phyloP scores from a whole-genome alignment of 2,888 invertebrate genomes.

The Synanthedon myopaeformis region DNA sequence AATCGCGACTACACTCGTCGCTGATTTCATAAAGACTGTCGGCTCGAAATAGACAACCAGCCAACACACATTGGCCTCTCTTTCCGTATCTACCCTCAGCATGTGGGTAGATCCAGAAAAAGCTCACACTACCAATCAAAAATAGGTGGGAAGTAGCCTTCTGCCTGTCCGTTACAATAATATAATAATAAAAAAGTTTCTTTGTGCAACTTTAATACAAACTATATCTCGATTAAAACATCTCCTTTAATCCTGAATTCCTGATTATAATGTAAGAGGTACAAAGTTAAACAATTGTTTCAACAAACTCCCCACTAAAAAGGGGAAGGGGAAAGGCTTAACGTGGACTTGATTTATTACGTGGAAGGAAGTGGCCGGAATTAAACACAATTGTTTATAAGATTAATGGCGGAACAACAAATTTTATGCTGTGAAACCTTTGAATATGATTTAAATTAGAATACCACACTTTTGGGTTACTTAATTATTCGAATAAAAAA shows the following conservation, averaged over 20 bases:
- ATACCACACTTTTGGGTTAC: not conserved
- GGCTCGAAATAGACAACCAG: no score
- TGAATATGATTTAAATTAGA: not conserved
- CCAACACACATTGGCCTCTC: no score
- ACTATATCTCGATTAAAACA: not conserved
- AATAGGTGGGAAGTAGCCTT: no score
- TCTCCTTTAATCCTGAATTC: not conserved
- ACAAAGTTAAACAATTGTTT: constrained; percentile 1
- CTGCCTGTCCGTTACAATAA: no score
- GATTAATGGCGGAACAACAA: constrained; percentile 1
- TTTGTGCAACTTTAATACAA: no score
- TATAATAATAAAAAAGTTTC: no score
- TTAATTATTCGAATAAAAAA: no score
- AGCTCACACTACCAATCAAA: no score
- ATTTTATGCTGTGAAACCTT: constrained; percentile 1
- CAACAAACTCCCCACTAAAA: not conserved
- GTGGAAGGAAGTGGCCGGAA: constrained; percentile 1
- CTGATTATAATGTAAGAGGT: not conserved
- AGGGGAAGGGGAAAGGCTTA: not conserved
- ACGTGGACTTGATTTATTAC: constrained; percentile 1
- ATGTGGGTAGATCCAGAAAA: no score
- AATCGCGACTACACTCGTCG: no score
- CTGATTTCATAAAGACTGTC: no score
- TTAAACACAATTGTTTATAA: constrained; percentile 1
- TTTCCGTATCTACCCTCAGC: no score